A percentile compares a stretch with the other conserved stretches of the same genome.
phyloP scores from a whole-genome alignment of 2,797 vertebrate species.

The Hydrolagus colliei region DNA sequence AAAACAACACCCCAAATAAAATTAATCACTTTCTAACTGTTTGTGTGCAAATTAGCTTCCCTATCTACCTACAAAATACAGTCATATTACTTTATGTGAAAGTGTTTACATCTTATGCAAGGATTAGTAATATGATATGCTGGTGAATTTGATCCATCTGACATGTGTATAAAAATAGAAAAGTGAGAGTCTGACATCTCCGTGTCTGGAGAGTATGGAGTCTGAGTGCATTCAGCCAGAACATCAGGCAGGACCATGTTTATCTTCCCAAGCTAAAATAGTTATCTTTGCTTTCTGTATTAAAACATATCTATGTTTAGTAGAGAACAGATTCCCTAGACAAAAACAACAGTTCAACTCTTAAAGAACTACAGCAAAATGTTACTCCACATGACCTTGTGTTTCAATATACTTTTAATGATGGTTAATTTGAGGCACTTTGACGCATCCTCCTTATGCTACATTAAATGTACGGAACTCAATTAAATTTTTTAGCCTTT shows the following conservation, averaged over 20 bases:
- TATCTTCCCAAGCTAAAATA: constrained; percentile 28
- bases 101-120: too few species aligned
- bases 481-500: neutral
- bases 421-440: neutral
- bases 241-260: neutral
- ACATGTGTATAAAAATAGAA: neutral
- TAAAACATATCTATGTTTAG: constrained; percentile 5
- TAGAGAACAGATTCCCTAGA: neutral
- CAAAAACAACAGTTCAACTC: neutral
- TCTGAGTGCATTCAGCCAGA: neutral
- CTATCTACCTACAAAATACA: too few species aligned
- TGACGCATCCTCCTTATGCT: neutral
- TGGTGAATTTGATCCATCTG: neutral
- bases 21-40: too few species aligned
- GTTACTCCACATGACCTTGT: neutral
- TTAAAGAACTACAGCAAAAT: neutral
- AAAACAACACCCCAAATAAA: too few species aligned
- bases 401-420: too few species aligned
- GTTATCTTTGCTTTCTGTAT: neutral
- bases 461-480: neutral
- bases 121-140: too few species aligned
- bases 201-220: neutral
- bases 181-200: neutral
- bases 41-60: too few species aligned
- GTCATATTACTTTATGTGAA: too few species aligned